Conservation (phyloP, 2,888 invertebrate genomes). For the Acleris emargana region DNA sequence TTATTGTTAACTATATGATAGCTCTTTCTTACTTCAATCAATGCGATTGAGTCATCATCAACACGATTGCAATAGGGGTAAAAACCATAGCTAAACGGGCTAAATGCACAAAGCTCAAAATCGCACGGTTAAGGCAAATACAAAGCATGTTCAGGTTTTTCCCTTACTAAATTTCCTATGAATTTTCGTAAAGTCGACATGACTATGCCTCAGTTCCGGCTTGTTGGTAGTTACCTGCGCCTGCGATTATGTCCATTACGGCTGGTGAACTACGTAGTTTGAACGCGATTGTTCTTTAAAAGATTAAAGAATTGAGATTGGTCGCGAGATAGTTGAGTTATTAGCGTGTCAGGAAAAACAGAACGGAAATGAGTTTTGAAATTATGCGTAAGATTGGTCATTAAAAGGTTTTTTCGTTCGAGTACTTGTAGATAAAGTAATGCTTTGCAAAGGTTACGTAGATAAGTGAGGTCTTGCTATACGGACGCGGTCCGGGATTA, state of each 20-base stretch:
- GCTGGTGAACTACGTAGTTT: slow-evolving; percentile 18
- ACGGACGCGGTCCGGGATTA: no score
- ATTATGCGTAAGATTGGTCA: slow-evolving; percentile 2
- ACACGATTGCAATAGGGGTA: no score
- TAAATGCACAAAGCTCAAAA: no score
- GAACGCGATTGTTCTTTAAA: slow-evolving; percentile 25
- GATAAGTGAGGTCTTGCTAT: no score
- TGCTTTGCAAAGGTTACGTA: no score
- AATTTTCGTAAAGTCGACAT: slow-evolving; percentile 16
- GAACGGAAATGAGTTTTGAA: slow-evolving; percentile 26
- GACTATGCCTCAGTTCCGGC: slow-evolving; percentile 26
- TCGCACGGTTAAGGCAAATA: no score
- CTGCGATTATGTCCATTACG: slow-evolving; percentile 19
- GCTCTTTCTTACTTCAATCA: no score
- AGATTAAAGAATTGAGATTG: slow-evolving; percentile 23
- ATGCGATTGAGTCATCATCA: no score
- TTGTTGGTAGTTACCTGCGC: neutral
- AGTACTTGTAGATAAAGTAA: neutral
- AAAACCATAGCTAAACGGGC: no score
- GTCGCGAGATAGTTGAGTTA: slow-evolving; percentile 24
- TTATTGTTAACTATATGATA: no score
- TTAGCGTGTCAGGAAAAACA: slow-evolving; percentile 15
- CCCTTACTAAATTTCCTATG: neutral
- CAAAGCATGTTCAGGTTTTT: no score
- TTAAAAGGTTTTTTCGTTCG: neutral